A percentile compares a stretch with the other conserved stretches of the same genome.
Conservation (phyloP, 2,888 invertebrate species). For the Catocala sponsa region DNA sequence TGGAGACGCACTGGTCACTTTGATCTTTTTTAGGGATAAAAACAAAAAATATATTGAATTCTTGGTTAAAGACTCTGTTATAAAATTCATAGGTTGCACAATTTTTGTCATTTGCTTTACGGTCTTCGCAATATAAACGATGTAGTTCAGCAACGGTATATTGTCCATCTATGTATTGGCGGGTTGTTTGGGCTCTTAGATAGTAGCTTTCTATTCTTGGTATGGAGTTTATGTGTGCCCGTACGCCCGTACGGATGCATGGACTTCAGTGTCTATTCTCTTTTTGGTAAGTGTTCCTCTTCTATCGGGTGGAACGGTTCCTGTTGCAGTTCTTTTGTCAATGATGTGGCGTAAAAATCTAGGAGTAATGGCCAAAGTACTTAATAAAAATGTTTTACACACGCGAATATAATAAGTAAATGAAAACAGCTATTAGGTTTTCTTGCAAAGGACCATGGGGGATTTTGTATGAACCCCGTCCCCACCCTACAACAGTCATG, state of each 20-base stretch:
- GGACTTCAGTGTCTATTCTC: background rate
- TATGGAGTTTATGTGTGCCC: constrained; percentile 9
- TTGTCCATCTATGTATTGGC: background rate
- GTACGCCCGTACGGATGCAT: background rate
- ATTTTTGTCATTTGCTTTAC: constrained; percentile 1
- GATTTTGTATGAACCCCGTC: too few relatives aligned
- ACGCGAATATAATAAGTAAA: background rate
- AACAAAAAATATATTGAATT: background rate
- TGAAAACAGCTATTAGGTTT: too few relatives aligned
- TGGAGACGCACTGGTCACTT: background rate
- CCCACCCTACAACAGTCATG: too few relatives aligned
- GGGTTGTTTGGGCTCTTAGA: constrained; percentile 1
- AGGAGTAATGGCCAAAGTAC: background rate
- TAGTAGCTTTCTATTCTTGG: constrained; percentile 8
- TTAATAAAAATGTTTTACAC: constrained; percentile 8
- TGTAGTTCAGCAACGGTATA: constrained; percentile 1
- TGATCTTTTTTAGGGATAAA: background rate
- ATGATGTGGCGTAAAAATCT: background rate
- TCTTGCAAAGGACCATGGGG: too few relatives aligned
- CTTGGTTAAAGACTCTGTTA: background rate
- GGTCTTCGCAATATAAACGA: background rate
- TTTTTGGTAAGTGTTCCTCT: constrained; percentile 1
- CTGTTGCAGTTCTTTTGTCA: background rate
- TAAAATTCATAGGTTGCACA: constrained; percentile 4
- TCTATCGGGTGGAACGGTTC: background rate